Conservation (phyloP, 2,113 vertebrate genomes). For the Grallaria varia region DNA sequence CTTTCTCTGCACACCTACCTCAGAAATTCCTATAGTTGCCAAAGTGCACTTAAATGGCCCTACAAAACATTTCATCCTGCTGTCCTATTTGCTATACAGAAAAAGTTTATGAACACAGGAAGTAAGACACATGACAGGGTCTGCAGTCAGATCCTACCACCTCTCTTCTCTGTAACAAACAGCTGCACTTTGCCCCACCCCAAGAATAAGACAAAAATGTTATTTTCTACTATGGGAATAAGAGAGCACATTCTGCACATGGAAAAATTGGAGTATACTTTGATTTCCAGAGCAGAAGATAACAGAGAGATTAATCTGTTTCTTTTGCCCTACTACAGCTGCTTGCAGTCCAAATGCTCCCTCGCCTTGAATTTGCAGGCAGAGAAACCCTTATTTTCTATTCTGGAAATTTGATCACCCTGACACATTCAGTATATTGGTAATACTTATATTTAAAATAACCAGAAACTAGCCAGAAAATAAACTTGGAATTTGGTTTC, state of each 20-base stretch:
- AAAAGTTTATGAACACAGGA: not conserved
- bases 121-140: not conserved
- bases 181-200: not conserved
- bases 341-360: not conserved
- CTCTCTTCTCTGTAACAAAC: not conserved
- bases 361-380: not conserved
- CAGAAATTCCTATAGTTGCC: not conserved
- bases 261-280: not conserved
- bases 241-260: not conserved
- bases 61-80: not conserved
- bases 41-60: not conserved
- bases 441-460: not conserved
- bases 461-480: not conserved
- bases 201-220: not conserved
- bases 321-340: not conserved
- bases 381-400: not conserved
- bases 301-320: not conserved
- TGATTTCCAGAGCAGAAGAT: not conserved
- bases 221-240: not conserved
- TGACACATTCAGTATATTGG: not conserved
- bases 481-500: not conserved
- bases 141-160: not conserved
- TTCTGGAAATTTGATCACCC: not conserved
- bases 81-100: not conserved
- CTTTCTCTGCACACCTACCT: not conserved